Evolutionary conservation across 1,140 invertebrate genomes (phyloP), one percentile per base, ranked within the genome.

Genomic region (Hesperophylax magnus): DNA sequence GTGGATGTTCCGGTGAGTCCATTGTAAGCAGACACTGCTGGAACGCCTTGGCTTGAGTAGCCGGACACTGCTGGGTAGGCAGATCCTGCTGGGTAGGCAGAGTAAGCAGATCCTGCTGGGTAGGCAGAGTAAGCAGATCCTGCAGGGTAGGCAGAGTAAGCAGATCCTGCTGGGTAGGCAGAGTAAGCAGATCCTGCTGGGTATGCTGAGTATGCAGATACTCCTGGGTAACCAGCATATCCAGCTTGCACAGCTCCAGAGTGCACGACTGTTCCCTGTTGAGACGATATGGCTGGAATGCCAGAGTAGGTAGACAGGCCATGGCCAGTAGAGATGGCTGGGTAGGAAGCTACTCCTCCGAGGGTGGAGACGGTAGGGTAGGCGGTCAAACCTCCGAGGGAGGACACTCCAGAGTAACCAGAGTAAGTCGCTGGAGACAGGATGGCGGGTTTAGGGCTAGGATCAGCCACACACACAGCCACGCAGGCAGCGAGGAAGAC

Each of bases 391-490:
- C 88, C 89, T 86, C 91, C 53, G 86, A 75, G 58, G 54, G 69
- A 47, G 52, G 22, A 47, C 58, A 78, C 76, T 15, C 54, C 67
- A 85, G 87, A 61, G 86, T 86, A 72, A 85, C 84, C 88, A 65
- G 90, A 89, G 83, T 86, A 88, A 82, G 85, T 82, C 74, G 90
- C 89, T 83, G 86, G 88, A 82, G 91, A 91, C 81, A 89, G 88
- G 52, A 89, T 90, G 78, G 90, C 85, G 56, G 89, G 90, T 86
- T 91, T 82, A 75, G 91, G 81, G 14, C 3, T 18, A 17, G 54
- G 17, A 20, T 17, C 54, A 34, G 91, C 91, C 81, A 89, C 89
- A 56, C 90, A 91, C 78, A 90, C 85, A 53, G 89, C 90, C 86
- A 92, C 84, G 77, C 91, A 81, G 82, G 89, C 88, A 84, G 90